Evolutionary conservation across 2,797 vertebrate species (phyloP).

Genomic region (Chaetophractus vellerosus): DNA sequence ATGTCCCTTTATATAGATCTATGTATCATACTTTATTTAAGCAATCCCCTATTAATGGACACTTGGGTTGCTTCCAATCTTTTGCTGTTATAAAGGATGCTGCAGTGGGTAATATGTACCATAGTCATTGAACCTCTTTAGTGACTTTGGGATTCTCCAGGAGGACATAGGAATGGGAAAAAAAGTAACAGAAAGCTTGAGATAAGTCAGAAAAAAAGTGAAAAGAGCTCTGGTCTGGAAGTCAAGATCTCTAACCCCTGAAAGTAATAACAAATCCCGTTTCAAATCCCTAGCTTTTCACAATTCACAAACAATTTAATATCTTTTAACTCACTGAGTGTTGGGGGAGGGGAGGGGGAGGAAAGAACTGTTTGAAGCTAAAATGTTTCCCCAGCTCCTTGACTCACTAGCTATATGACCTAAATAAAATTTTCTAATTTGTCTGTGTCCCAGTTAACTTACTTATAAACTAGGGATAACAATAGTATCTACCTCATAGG

Average conservation of each 20-base stretch:
- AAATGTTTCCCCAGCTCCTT: background rate
- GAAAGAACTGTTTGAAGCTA: background rate
- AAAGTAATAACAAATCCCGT: background rate
- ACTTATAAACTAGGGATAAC: no score
- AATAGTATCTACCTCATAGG: background rate
- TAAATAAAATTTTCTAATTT: background rate
- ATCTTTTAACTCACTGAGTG: background rate
- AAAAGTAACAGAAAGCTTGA: background rate
- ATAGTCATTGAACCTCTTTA: background rate
- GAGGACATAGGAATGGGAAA: background rate
- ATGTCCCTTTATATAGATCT: rapidly evolving
- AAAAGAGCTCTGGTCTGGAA: background rate
- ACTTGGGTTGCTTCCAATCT: background rate
- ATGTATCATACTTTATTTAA: background rate
- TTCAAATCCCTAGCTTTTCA: background rate
- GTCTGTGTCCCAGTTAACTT: background rate
- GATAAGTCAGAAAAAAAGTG: background rate
- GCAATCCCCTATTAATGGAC: background rate
- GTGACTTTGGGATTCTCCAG: background rate
- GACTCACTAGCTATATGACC: background rate
- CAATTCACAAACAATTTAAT: background rate
- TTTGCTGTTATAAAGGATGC: background rate
- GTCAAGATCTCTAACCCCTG: background rate
- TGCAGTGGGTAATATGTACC: background rate
- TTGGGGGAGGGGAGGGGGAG: background rate